Evolutionary conservation across 2,113 vertebrate species (phyloP).

Genomic region (Salvator merianae): DNA sequence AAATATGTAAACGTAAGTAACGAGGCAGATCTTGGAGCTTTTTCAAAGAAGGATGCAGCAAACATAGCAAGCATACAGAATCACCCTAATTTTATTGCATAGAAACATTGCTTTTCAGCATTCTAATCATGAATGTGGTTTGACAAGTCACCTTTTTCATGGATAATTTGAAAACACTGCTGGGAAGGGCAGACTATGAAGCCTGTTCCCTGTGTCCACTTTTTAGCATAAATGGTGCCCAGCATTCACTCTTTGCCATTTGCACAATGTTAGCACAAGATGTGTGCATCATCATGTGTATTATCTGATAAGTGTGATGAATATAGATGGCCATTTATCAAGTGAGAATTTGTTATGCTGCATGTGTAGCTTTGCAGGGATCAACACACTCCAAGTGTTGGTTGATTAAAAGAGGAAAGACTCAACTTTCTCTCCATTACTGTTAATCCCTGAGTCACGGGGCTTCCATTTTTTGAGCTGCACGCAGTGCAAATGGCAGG

Average conservation of each 20-base stretch:
- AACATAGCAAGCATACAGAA: not conserved
- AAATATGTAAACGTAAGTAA: constrained; percentile 83
- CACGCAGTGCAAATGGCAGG: no score
- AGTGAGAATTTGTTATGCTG: not conserved
- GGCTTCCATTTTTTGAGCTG: no score
- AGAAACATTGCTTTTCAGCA: not conserved
- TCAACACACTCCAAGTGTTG: not conserved
- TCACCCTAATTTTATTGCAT: not conserved
- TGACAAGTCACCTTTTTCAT: not conserved
- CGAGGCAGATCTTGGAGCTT: rapidly evolving
- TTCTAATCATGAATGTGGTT: not conserved
- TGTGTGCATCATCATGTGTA: no score
- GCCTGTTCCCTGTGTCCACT: no score
- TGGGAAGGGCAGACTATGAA: no score
- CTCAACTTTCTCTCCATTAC: not conserved
- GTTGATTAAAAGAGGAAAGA: not conserved
- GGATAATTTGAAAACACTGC: not conserved
- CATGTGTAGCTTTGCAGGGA: not conserved
- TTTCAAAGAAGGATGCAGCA: not conserved
- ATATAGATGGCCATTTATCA: not conserved
- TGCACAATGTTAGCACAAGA: no score
- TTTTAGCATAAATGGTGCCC: no score
- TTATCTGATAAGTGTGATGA: not conserved
- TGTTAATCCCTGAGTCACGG: not conserved
- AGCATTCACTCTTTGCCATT: no score